Percentiles rank a stretch among this genome's conserved stretches.
phyloP scores from a whole-genome alignment of 2,797 vertebrate genomes.

The Siniperca scherzeri region DNA sequence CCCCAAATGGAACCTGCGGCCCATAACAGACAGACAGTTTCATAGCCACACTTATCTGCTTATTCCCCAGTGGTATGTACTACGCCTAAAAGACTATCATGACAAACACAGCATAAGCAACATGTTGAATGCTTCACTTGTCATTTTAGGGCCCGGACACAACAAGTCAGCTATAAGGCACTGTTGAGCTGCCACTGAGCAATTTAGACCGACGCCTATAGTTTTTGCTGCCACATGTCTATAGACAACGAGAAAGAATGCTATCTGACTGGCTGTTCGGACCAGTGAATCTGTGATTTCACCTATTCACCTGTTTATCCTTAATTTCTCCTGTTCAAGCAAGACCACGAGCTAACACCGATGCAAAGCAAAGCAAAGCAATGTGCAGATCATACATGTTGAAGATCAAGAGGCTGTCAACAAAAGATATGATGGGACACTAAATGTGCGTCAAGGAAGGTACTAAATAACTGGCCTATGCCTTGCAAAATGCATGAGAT shows the following conservation, averaged over 20 bases:
- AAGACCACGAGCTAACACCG: background rate
- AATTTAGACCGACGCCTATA: background rate
- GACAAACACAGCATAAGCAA: constrained; percentile 21
- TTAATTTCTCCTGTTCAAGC: background rate
- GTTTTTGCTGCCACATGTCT: constrained; percentile 1
- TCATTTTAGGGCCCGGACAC: constrained; percentile 1
- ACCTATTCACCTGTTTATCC: background rate
- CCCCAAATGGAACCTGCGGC: constrained; percentile 53
- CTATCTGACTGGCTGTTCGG: background rate
- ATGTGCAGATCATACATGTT: background rate
- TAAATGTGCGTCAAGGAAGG: background rate
- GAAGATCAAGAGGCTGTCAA: background rate
- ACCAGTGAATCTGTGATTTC: background rate
- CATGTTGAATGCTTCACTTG: constrained; percentile 19
- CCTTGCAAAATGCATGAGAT: background rate
- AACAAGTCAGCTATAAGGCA: background rate
- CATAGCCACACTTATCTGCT: constrained; percentile 17
- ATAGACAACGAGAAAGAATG: background rate
- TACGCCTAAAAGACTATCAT: background rate
- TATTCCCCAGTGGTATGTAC: background rate
- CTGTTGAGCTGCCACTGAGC: background rate
- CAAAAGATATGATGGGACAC: background rate
- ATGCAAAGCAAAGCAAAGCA: background rate
- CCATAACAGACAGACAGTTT: constrained; percentile 8
- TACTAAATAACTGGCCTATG: background rate